Evolutionary conservation across 2,113 vertebrate genomes (phyloP), one percentile per base, ranked within the genome.

Genomic region (Mola mola): DNA sequence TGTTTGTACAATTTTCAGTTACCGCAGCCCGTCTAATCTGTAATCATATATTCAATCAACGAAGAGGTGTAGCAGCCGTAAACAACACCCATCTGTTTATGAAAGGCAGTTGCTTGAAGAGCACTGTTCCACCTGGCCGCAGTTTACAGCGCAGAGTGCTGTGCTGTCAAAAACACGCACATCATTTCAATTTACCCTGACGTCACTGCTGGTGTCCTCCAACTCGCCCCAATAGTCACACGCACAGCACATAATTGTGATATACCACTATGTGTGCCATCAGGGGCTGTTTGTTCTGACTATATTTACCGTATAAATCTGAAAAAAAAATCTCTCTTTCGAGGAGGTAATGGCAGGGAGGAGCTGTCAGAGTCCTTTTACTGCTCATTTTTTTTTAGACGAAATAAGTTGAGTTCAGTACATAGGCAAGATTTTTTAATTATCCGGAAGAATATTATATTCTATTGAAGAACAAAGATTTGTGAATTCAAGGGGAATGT

Each of bases 81-180:
- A 87, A 82, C 67, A 64, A 75, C 24, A 6, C 38, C 88, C 88
- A 88, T 88, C 88, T 89, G 88, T 81, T 88, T 79, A 70, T 72
- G 66, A 74, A 84, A 84, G 70, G 65, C 53, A 66, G 52, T 65
- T 12, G 31, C 47, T 69, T 59, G 76, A 74, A 69, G 53, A 79
- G 52, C 62, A 55, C 38, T 37, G 72, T 75, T 77, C 84, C 86
- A 89, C 86, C 87, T 89, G 85, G 76, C 58, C 36, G 28, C 58
- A 75, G 57, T 81, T 83, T 86, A 76, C 79, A 67, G 57, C 33
- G n/a, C n/a, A n/a, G n/a, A n/a, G n/a, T n/a, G n/a, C n/a, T n/a
- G n/a, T n/a, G 51, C 77, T 83, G 85, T 89, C 86, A 86, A 74
- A 72, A 84, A 66, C 63, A 36, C 37, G 31, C 69, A 52, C 75